Conservation (phyloP, 2,888 invertebrate genomes). For the Agriopis marginaria region DNA sequence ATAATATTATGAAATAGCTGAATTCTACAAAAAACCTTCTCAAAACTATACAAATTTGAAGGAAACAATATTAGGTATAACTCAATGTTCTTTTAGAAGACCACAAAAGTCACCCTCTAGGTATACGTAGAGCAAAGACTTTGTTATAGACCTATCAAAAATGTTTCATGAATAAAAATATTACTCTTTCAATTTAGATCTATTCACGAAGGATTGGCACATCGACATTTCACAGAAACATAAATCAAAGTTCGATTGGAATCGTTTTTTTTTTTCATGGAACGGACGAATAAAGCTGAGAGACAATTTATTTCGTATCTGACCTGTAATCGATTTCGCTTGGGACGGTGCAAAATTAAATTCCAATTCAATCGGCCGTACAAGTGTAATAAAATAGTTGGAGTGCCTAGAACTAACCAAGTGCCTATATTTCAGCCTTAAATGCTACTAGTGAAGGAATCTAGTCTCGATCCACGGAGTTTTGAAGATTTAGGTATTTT, state of each 20-base stretch:
- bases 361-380: conserved; percentile 47
- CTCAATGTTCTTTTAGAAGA: background rate
- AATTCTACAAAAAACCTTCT: too few species aligned
- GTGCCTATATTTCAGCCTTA: background rate
- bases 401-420: conserved; percentile 32
- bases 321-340: conserved; percentile 52
- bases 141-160: background rate
- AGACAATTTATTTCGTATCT: conserved; percentile 53
- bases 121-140: background rate
- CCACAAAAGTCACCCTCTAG: background rate
- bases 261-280: conserved; percentile 48
- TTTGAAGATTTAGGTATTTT: too few species aligned
- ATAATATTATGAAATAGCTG: too few species aligned
- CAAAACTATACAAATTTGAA: background rate
- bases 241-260: conserved; percentile 48
- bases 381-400: conserved; percentile 46
- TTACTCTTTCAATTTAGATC: conserved; percentile 20
- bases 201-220: conserved; percentile 17
- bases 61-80: background rate
- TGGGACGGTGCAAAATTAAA: conserved; percentile 53
- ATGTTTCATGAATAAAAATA: background rate
- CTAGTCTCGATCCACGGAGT: too few species aligned
- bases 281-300: conserved; percentile 35
- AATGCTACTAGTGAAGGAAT: background rate
- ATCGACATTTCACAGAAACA: conserved; percentile 21